These are phyloP conservation scores for Amaurobius ferox DNA, from an alignment of 2,888 invertebrate genomes.

Conservation along the genomic window DNA sequence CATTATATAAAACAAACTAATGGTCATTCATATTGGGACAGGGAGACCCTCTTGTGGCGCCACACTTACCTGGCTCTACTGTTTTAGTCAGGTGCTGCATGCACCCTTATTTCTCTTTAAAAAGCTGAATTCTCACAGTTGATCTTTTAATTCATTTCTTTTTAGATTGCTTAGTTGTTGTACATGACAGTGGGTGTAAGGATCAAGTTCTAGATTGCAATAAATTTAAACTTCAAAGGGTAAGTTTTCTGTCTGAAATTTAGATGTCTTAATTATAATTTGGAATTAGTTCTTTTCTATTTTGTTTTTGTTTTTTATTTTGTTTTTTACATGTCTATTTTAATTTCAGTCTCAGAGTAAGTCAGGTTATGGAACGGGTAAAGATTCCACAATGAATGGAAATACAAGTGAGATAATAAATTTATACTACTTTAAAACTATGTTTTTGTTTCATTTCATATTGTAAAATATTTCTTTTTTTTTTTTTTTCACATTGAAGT, in stretches of 20 bases:
- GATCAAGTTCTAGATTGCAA: constrained; percentile 91
- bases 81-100: no score
- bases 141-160: constrained; percentile 17
- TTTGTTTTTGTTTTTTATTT: neutral
- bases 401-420: constrained; percentile 28
- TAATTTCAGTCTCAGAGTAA: constrained; percentile 46
- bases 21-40: no score
- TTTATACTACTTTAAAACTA: neutral
- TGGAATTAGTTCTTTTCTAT: neutral
- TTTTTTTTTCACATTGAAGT: no score
- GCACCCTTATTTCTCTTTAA: no score
- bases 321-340: neutral
- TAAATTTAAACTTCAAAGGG: constrained; percentile 79
- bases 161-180: constrained; percentile 89
- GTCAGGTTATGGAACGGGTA: constrained; percentile 41
- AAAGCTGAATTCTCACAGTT: no score
- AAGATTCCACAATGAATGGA: constrained; percentile 44
- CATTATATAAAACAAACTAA: no score
- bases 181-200: constrained; percentile 91
- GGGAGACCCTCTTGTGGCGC: no score
- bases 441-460: neutral
- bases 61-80: no score
- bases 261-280: neutral
- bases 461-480: no score
- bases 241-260: constrained; percentile 5